Conservation (phyloP, 2,113 vertebrate genomes). For the Pelmatolapia mariae region DNA sequence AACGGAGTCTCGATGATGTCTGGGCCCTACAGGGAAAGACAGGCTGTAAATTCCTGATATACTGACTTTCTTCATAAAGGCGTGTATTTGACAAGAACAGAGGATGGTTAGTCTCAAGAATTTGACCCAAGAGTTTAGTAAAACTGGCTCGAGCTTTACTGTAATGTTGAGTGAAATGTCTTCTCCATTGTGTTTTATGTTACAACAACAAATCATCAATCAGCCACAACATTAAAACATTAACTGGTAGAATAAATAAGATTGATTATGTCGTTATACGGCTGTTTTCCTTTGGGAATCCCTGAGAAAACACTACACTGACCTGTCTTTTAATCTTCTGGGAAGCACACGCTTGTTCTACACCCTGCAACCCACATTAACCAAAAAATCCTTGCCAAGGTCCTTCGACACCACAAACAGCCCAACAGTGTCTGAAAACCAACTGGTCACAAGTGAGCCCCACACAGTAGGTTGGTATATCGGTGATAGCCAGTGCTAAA, state of each 20-base stretch:
- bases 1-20: background rate
- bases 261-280: background rate
- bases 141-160: background rate
- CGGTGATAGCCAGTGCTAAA: background rate
- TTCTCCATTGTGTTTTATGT: background rate
- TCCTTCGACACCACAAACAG: background rate
- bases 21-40: background rate
- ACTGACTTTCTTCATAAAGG: background rate
- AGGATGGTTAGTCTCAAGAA: background rate
- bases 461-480: background rate
- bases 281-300: background rate
- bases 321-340: background rate
- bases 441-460: background rate
- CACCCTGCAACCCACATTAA: background rate
- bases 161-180: background rate
- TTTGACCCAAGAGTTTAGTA: background rate
- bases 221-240: background rate
- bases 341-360: background rate
- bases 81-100: background rate
- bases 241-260: background rate
- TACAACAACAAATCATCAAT: background rate
- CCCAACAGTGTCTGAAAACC: background rate
- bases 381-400: background rate
- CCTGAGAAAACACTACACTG: background rate
- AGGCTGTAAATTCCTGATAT: background rate